Evolutionary conservation across 2,797 vertebrate genomes (phyloP), one percentile per base, ranked within the genome.

Genomic region (Chloroceryle amazona): DNA sequence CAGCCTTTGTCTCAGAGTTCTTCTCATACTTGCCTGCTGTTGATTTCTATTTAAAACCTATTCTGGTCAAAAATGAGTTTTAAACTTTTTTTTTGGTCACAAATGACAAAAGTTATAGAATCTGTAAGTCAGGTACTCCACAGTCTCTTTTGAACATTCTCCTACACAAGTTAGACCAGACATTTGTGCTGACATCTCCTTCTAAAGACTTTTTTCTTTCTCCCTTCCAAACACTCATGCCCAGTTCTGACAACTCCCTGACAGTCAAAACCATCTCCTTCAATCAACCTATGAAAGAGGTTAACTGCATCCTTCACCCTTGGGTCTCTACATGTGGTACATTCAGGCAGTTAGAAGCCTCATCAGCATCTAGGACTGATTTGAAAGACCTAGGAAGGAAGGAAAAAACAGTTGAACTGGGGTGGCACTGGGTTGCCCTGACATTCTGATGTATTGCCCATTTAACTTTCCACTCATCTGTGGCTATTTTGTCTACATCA

Each of bases 111-210:
- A 33, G 22, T 52, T n/a, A 12, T 5, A 58, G 35, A 68, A 28
- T 23, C 35, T 51, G 15, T 55, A 66, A 62, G 12, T 8, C 19
- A n/a, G 41, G 10, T 51, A 81, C 31, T 84, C 35, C 26, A 26
- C 42, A 23, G 20, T 4, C 31, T 71, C n/a, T 60, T 47, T 41
- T 19, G 17, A 67, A 31, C 16, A 33, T 71, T 33, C 31, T 25
- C 33, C 44, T 22, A 1, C 0, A 1, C 2, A 1, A 75, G 5
- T 16, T 25, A 41, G 33, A 61, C 33, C 49, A 81, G 10, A 35
- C 22, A 22, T 81, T 21, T 16, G 6, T 54, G 42, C 35, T 86
- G 42, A 8, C 15, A 15, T 29, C 52, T 74, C 15, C 41, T 81
- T 26, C 41, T 49, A 4, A 60, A 63, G 28, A 21, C 18, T 80